Base-by-base conservation (phyloP, 1,140 invertebrate genomes). In the Zaprionus kolodkinae region DNA sequence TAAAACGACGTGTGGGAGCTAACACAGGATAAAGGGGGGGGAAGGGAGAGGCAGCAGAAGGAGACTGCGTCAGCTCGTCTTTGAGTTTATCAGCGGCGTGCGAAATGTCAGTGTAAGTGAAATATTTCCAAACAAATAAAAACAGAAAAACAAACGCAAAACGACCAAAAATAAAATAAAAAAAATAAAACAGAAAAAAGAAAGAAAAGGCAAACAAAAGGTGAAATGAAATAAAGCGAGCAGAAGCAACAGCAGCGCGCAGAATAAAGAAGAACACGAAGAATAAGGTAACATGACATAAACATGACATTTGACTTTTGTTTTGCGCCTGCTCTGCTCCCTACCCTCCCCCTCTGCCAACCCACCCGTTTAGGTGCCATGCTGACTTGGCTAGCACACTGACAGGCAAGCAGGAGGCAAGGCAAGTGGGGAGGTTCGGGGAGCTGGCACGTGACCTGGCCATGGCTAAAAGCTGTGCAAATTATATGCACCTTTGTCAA, bases 401-500 rank as follows among this genome's bases (percentile, higher is more conserved):
- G 33, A 21, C 43, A 7, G 13, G 52, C 33, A n/a, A 10, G 48
- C 3, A 6, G 3, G 33, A 30, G 3, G 35, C n/a, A 35, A 25
- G 50, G 48, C 55, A 27, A 21, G 21, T 1, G 21, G 21, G 21
- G 21, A 43, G 9, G 6, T 54, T 43, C 0, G 7, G 40, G 38
- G 54, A 7, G 9, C 45, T 65, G 38, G 85, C 75, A 89, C 86
- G 85, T 88, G 85, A 89, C 85, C 85, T 81, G 62, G 76, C 67
- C 84, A 43, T 43, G 40, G 38, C 50, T 62, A 70, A 76, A 72
- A 73, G 72, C 69, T 67, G 73, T 72, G 71, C 81, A 78, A 89
- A 88, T 88, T 88, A 89, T 88, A 85, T 87, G 84, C 85, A 89
- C 85, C 86, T 89, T 89, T 89, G 85, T 85, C 79, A 89, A 89